phyloP scores from a whole-genome alignment of 2,797 vertebrate genomes.

The Gadopsis marmoratus region DNA sequence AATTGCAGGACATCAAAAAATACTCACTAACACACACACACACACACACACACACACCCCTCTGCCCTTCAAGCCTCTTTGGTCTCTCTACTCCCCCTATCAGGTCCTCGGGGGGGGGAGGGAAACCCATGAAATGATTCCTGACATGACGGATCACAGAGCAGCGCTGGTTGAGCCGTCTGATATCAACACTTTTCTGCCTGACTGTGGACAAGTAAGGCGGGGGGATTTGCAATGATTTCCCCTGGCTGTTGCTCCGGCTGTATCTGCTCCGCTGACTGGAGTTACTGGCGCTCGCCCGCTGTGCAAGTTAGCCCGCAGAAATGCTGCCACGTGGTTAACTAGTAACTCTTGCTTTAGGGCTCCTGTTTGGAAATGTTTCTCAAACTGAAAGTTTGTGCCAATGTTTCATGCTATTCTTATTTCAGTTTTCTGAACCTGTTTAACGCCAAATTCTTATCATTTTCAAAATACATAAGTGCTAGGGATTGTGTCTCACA shows the following conservation, averaged over 20 bases:
- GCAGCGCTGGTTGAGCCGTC: conserved; percentile 68
- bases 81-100: conserved; percentile 53
- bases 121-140: conserved; percentile 74
- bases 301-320: conserved; percentile 42
- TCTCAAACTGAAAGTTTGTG: conserved; percentile 1
- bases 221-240: conserved; percentile 73
- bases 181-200: conserved; percentile 77
- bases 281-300: conserved; percentile 46
- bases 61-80: conserved; percentile 48
- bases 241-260: conserved; percentile 60
- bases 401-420: neutral
- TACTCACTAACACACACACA: conserved; percentile 6
- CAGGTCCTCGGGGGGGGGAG: conserved; percentile 38
- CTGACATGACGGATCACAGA: conserved; percentile 78
- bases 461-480: neutral
- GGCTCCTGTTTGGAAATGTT: conserved; percentile 8
- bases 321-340: conserved; percentile 51
- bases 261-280: conserved; percentile 59
- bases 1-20: conserved; percentile 26
- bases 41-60: neutral
- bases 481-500: neutral
- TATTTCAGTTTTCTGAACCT: neutral
- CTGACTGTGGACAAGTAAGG: conserved; percentile 68
- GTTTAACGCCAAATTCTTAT: neutral
- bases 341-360: conserved; percentile 30